Evolutionary conservation across 2,888 invertebrate genomes (phyloP).

Genomic region (Ommatoiulus sabulosus): DNA sequence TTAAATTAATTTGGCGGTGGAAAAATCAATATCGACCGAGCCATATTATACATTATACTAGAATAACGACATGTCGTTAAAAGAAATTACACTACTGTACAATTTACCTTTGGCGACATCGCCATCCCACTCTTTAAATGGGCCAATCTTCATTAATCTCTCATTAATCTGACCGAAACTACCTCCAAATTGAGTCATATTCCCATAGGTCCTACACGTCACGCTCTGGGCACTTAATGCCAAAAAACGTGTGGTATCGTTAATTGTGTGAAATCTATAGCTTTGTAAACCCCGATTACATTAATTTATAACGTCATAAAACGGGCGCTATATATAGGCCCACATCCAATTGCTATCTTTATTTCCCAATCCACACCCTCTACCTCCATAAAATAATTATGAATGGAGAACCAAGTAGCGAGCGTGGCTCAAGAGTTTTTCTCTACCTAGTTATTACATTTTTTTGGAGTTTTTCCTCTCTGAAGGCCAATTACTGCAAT

Average conservation of each 20-base stretch:
- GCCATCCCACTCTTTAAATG: not conserved
- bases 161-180: not conserved
- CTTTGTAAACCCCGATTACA: constrained; percentile 32
- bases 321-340: not conserved
- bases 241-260: not conserved
- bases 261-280: constrained; percentile 18
- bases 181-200: constrained; percentile 12
- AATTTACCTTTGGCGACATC: not conserved
- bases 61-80: too few species aligned
- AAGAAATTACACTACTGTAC: not conserved
- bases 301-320: constrained; percentile 21
- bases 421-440: not conserved
- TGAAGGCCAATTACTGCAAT: constrained; percentile 43
- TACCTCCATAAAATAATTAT: constrained; percentile 27
- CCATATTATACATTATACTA: too few species aligned
- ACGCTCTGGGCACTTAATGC: not conserved
- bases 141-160: not conserved
- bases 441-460: constrained; percentile 10
- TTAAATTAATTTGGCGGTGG: too few species aligned
- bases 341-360: not conserved
- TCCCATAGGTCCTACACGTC: not conserved
- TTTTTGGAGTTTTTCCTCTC: not conserved
- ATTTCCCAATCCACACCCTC: constrained; percentile 18
- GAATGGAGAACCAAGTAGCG: constrained; percentile 32
- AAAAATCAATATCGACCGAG: too few species aligned